phyloP scores from a whole-genome alignment of 2,888 invertebrate genomes.

The Spatulosminthurus flaviceps region DNA sequence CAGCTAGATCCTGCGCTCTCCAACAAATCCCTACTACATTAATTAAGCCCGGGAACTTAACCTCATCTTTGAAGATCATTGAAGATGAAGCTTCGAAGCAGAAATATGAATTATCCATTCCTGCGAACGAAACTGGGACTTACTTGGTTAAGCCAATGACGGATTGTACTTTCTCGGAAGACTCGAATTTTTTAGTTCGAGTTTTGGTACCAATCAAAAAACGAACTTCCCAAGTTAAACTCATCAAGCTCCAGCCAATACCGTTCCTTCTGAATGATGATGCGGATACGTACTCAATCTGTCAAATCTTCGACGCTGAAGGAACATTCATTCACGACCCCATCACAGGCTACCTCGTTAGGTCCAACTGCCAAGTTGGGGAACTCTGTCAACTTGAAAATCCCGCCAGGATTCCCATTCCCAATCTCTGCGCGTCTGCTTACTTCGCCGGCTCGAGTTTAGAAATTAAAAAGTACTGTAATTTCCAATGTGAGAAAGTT shows the following conservation, averaged over 20 bases:
- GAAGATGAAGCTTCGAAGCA: conserved; percentile 34
- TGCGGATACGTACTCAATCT: conserved; percentile 44
- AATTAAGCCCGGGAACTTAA: conserved; percentile 51
- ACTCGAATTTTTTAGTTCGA: conserved; percentile 53
- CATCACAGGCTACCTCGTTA: conserved; percentile 43
- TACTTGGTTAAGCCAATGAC: conserved; percentile 56
- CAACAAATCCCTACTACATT: conserved; percentile 53
- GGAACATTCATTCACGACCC: conserved; percentile 52
- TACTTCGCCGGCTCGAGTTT: conserved; percentile 49
- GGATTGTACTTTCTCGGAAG: conserved; percentile 57
- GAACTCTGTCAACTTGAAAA: conserved; percentile 53
- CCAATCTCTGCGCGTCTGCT: conserved; percentile 53
- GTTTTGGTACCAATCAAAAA: conserved; percentile 51
- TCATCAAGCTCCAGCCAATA: conserved; percentile 51
- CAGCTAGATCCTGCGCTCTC: conserved; percentile 52
- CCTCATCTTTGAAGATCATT: conserved; percentile 48
- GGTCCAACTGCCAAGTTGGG: conserved; percentile 38
- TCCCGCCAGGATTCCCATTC: conserved; percentile 41
- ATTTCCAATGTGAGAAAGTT: conserved; percentile 50
- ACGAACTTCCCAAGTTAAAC: conserved; percentile 42
- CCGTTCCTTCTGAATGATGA: conserved; percentile 56
- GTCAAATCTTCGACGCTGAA: conserved; percentile 48
- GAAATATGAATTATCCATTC: conserved; percentile 41
- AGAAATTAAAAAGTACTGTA: conserved; percentile 54
- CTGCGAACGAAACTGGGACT: conserved; percentile 45